Base-by-base conservation (phyloP, 2,888 invertebrate species). In the Drosophila macrothrix region DNA sequence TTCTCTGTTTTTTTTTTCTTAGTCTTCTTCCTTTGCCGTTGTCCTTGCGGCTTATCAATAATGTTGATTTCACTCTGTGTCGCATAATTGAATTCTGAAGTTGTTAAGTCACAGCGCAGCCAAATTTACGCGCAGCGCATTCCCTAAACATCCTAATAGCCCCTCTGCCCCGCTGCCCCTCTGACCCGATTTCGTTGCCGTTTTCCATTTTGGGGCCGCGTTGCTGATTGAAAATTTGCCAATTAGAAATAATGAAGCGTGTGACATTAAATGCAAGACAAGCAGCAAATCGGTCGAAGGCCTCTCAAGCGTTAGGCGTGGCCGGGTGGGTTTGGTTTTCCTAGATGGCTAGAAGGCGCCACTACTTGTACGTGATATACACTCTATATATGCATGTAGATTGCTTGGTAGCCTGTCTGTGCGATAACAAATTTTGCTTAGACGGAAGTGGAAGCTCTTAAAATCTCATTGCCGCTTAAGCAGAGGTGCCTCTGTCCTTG, bases 41-140 rank as follows among this genome's bases (percentile, higher is more conserved):
- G 89, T 90, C 90, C 86, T 91, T 90, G 91, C 90, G 88, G 91
- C 91, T 89, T 90, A 89, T 89, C 88, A 88, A 90, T 90, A 90
- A 89, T 90, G 91, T 90, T 90, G 90, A 83, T 88, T 88, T 87
- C 83, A 79, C 90, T 90, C 86, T 85, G 90, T 81, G 88, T 90
- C 88, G 86, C 91, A 88, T 91, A 89, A 89, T 89, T 89, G 90
- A 89, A 89, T 89, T 90, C 83, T 88, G 88, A 89, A 89, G 89
- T 90, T 88, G 89, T 88, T 90, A 87, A 87, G 84, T 90, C 90
- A 86, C 75, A 83, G 78, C 86, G 56, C 78, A 74, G 76, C 83
- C 76, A 88, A 86, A 86, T 90, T 81, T 86, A 83, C 88, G 88
- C 90, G 79, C 83, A 67, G 72, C 76, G 76, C 80, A 76, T 84